These are phyloP conservation scores for Pachycephus smyrnensis DNA, from an alignment of 2,888 invertebrate species.

Conservation along the genomic window DNA sequence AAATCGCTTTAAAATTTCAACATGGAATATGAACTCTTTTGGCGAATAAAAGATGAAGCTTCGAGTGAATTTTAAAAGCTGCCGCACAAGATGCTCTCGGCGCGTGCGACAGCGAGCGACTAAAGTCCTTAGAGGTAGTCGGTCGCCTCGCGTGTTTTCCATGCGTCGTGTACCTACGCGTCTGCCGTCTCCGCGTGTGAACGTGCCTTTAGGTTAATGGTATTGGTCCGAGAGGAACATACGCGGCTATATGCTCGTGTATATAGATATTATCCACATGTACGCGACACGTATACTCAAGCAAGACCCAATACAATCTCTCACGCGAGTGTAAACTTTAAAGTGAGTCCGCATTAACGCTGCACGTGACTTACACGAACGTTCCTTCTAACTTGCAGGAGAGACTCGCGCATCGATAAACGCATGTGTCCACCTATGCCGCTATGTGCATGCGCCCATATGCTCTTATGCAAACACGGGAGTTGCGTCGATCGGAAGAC, in stretches of 20 bases:
- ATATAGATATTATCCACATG: slow-evolving; percentile 9
- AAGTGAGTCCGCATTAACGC: slow-evolving; percentile 4
- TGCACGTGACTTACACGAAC: slow-evolving; percentile 5
- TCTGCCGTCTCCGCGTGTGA: slow-evolving; percentile 6
- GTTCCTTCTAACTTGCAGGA: not conserved
- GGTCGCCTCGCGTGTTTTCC: slow-evolving; percentile 46
- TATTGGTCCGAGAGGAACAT: slow-evolving; percentile 10
- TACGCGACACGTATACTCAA: not conserved
- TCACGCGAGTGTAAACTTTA: not conserved
- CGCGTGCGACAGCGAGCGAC: slow-evolving; percentile 56
- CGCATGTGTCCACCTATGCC: not conserved
- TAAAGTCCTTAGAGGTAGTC: slow-evolving; percentile 56
- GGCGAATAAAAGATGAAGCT: not conserved
- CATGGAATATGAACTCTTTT: not conserved
- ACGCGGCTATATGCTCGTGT: slow-evolving; percentile 11
- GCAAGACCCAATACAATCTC: not conserved
- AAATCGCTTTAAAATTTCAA: not conserved
- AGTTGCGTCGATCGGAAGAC: not conserved
- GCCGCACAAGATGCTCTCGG: slow-evolving; percentile 37
- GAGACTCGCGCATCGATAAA: not conserved
- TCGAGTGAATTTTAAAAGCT: not conserved
- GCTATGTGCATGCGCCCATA: not conserved
- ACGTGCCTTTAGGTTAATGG: slow-evolving; percentile 13
- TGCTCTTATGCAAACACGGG: not conserved
- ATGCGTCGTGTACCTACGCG: slow-evolving; percentile 34